phyloP scores from a whole-genome alignment of 64 coral and sea anemone genomes.

The Porites lutea region DNA sequence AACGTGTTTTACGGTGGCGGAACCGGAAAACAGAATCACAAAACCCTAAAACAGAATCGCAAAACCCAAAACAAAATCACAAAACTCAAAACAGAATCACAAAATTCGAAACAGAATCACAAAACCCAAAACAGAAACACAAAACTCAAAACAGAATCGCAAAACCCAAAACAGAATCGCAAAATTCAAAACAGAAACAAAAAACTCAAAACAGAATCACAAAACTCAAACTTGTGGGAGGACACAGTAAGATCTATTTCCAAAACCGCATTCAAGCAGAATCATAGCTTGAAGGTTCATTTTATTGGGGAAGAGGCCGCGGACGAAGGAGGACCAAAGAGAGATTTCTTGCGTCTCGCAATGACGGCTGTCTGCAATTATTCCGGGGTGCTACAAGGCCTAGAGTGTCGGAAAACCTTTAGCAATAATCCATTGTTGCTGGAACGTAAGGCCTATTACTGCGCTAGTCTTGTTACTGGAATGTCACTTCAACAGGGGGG shows the following conservation, averaged over 20 bases:
- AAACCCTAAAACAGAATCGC: too few relatives aligned
- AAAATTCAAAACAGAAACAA: too few relatives aligned
- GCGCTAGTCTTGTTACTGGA: background rate
- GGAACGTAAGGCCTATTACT: background rate
- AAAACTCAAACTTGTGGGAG: background rate
- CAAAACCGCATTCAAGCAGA: background rate
- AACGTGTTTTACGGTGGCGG: too few relatives aligned
- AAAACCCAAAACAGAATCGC: too few relatives aligned
- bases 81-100: too few relatives aligned
- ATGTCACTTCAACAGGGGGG: constrained; percentile 35
- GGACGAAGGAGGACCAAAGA: constrained; percentile 19
- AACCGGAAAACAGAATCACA: too few relatives aligned
- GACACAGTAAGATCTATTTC: constrained; percentile 18
- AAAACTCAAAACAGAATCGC: too few relatives aligned
- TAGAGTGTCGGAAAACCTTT: constrained; percentile 5
- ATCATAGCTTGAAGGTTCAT: background rate
- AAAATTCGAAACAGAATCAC: too few relatives aligned
- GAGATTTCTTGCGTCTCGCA: constrained; percentile 42
- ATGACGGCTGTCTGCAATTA: background rate
- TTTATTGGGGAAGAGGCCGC: constrained; percentile 46
- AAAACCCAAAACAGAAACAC: too few relatives aligned
- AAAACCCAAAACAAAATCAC: too few relatives aligned
- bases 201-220: too few relatives aligned
- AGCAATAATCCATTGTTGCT: constrained; percentile 17
- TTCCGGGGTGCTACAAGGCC: constrained; percentile 2